Conservation (phyloP, 2,113 vertebrate species). For the Vidua chalybeata region DNA sequence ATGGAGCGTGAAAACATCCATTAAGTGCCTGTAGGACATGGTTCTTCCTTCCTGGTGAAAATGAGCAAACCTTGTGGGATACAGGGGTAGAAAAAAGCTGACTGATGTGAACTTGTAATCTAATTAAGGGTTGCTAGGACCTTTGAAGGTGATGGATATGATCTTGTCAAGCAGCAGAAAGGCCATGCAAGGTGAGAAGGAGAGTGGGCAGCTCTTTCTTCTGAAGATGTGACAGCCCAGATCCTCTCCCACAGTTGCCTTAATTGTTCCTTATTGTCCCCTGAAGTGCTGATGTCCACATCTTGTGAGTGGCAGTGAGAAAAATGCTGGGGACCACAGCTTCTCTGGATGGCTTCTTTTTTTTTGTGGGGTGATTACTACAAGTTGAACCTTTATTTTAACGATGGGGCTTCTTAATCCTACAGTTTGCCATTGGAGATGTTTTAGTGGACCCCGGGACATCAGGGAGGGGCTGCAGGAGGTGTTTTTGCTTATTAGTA, state of each 20-base stretch:
- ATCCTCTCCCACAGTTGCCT: not conserved
- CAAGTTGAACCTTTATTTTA: not conserved
- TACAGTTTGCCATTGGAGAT: not conserved
- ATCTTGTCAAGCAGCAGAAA: not conserved
- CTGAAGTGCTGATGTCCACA: accelerated
- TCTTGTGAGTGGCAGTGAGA: accelerated
- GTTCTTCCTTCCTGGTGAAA: not conserved
- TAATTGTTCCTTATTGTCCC: not conserved
- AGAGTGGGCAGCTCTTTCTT: not conserved
- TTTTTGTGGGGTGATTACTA: not conserved
- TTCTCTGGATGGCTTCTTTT: not conserved
- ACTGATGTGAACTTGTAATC: not conserved
- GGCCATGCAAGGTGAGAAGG: not conserved
- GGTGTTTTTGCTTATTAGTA: not conserved
- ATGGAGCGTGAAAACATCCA: not conserved
- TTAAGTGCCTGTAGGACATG: not conserved
- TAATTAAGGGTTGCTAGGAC: not conserved
- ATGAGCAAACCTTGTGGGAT: not conserved
- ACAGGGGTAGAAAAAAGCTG: not conserved
- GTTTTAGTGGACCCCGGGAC: not conserved
- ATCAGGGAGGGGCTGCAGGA: not conserved
- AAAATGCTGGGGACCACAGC: not conserved
- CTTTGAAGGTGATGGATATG: not conserved
- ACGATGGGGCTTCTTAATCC: not conserved
- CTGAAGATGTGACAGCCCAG: not conserved